These are phyloP conservation scores for Myotis yumanensis DNA, from an alignment of 2,113 vertebrate genomes.

Conservation along the genomic window DNA sequence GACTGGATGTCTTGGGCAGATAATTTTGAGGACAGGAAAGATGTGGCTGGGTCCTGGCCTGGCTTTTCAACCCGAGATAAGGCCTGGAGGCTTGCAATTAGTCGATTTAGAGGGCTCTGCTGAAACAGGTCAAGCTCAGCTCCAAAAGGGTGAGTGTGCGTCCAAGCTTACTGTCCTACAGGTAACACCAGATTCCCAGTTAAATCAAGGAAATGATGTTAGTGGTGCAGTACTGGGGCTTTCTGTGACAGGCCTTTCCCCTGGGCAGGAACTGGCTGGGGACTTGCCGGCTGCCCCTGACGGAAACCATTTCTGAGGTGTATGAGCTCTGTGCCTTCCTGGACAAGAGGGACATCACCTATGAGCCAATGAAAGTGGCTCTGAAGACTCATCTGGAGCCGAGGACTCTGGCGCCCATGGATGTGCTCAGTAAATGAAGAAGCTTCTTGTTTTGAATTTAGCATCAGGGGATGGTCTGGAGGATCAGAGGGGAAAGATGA, in stretches of 20 bases:
- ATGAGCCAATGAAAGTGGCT: conserved; percentile 81
- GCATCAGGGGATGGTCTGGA: not conserved
- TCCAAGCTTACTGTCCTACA: not conserved
- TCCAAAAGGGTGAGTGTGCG: not conserved
- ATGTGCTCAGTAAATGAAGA: conserved; percentile 64
- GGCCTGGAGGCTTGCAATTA: not conserved
- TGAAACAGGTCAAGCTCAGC: conserved; percentile 24
- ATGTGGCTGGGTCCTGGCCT: not conserved
- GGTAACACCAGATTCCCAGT: not conserved
- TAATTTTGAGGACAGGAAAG: not conserved
- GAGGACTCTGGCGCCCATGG: conserved; percentile 41
- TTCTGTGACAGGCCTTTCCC: conserved; percentile 37
- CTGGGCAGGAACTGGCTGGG: conserved; percentile 83
- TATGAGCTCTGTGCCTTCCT: conserved; percentile 81
- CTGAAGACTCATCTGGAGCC: conserved; percentile 79
- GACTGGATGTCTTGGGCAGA: not conserved
- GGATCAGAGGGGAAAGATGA: not conserved
- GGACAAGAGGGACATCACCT: conserved; percentile 79
- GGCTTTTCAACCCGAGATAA: not conserved
- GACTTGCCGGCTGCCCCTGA: conserved; percentile 79
- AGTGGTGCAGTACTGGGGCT: not conserved
- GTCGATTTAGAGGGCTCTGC: not conserved
- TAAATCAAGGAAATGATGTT: conserved; percentile 23
- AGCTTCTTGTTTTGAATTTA: conserved; percentile 42
- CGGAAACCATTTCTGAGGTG: conserved; percentile 78